Evolutionary conservation across 2,888 invertebrate genomes (phyloP), one percentile per base, ranked within the genome.

Genomic region (Drosophila pseudotakahashii): DNA sequence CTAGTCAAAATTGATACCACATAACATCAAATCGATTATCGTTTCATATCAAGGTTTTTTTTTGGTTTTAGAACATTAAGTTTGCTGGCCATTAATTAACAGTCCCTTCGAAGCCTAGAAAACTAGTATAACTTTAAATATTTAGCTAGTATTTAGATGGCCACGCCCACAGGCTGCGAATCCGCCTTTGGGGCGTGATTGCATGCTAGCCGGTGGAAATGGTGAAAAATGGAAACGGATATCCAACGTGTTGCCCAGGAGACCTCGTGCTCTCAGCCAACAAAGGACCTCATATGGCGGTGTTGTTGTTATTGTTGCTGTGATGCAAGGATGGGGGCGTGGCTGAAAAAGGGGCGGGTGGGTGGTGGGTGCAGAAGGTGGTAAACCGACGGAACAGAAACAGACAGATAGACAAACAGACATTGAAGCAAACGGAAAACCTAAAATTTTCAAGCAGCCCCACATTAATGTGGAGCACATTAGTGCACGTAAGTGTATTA

Each of bases 401-500:
- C 30, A 32, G 36, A 19, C 61, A 47, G 11, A 42, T 41, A 34
- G 52, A 19, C 13, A 13, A 32, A 57, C 30, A 32, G 36, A 32
- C n/a, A 26, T 10, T 34, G 44, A 32, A 16, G 45, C 50, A 41
- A 64, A 23, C 62, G 55, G 54, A 58, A 74, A 69, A 76, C 71
- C 61, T 71, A 50, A 75, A 87, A 81, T 78, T 77, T 85, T 73
- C 54, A 71, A 78, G 75, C 86, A 85, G 76, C 61, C 67, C 58
- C 81, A 80, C 86, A 80, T 82, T 81, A 81, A 82, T 85, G 78
- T 83, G 55, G 81, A 80, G 76, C 76, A 76, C 75, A 76, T 76
- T 76, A 75, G 75, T 75, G 76, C 76, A 80, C 83, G 86, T 88
- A 85, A 84, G 84, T 84, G 78, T 88, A 84, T 84, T 88, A 84